Evolutionary conservation across 64 coral and sea anemone genomes (phyloP).

Genomic region (Stylophora pistillata): DNA sequence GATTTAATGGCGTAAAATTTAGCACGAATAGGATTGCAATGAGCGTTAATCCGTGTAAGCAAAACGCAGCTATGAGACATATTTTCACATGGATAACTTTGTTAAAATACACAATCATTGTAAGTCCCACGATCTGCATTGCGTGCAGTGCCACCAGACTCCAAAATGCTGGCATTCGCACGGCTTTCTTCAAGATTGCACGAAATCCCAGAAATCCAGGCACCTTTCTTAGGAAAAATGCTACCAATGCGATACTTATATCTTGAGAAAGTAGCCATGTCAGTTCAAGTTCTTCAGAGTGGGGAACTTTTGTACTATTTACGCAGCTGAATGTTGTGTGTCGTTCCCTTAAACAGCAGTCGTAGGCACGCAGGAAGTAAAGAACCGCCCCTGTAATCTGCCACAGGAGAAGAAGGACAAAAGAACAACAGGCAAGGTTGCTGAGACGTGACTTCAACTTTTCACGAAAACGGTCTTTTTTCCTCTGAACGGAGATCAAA

Average conservation of each 20-base stretch:
- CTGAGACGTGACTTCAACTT: neutral
- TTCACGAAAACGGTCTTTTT: neutral
- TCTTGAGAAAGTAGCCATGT: conserved; percentile 8
- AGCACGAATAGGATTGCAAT: neutral
- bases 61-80: neutral
- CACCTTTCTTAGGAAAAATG: neutral
- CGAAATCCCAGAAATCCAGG: conserved; percentile 6
- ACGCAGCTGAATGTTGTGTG: conserved; percentile 13
- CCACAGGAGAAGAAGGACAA: neutral
- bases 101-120: conserved; percentile 18
- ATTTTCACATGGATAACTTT: neutral
- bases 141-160: neutral
- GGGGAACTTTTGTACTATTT: neutral
- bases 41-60: neutral
- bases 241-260: neutral
- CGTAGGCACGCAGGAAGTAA: conserved; percentile 15
- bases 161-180: conserved; percentile 44
- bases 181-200: neutral
- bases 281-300: conserved; percentile 36
- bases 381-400: neutral
- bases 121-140: neutral
- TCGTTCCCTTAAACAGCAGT: conserved; percentile 33
- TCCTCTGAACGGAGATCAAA: neutral
- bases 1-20: conserved; percentile 24
- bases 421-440: neutral